Base-by-base conservation (phyloP, 37 sponge, comb jelly and placozoan species). In the Aplysina aerophoba region DNA sequence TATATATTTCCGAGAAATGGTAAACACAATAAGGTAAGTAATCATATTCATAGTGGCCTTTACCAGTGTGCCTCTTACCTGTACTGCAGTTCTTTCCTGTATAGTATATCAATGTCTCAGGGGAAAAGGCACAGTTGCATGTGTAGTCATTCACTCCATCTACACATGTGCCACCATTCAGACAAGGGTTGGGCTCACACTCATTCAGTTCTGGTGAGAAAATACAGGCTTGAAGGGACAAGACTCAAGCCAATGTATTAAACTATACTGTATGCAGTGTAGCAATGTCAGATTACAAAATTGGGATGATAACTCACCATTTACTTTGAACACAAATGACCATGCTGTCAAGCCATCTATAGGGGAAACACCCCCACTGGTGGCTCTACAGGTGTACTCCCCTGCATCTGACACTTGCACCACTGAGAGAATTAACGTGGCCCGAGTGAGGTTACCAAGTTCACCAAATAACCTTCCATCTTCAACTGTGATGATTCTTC, bases 341-440 rank as follows among this genome's bases (percentile, higher is more conserved):
- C 33, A 21, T 19, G 54, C 53, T n/a, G 44, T 75, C 22, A 40
- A 24, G 2, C 78, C 78, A 40, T 19, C 21, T 13, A 75, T 75
- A 54, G 78, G 78, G 25, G 78, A 40, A 25, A 75, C 78, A 75
- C 19, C 22, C 24, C 78, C 53, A 75, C 78, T 75, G 54, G 22
- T 50, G 0, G 78, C 78, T 75, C 78, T 75, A 75, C 78, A 75
- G 1, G 13, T 53, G 50, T 75, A 75, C 53, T 19, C n/a, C 3
- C 54, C 78, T n/a, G 50, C 78, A 75, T 75, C 78, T 13, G 44
- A 40, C 54, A 75, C 4, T 44, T 75, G 78, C 2, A 75, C 44
- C 38, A 30, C 71, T 30, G 35, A 17, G 71, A 69, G 28, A 17
- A 12, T 69, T 1, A 69, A 35, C 12, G 28, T 69, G 71, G 71